These are phyloP conservation scores for Aporophyla nigra DNA, from an alignment of 2,888 invertebrate species.

Conservation along the genomic window DNA sequence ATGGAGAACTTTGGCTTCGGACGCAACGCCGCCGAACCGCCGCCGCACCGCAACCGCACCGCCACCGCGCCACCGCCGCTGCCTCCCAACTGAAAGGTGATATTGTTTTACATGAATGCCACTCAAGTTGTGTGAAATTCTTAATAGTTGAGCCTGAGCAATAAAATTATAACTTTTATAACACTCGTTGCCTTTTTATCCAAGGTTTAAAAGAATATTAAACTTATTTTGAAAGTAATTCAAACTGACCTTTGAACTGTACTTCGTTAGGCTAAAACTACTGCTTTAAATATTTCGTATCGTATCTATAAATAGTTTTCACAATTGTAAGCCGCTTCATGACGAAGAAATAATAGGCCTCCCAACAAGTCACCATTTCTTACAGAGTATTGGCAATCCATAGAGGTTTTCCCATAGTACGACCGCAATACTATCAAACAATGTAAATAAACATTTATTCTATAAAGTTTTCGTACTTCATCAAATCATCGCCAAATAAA, in stretches of 20 bases:
- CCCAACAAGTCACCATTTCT: not conserved
- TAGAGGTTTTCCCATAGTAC: not conserved
- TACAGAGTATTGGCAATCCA: not conserved
- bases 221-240: not conserved
- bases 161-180: constrained; percentile 9
- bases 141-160: constrained; percentile 25
- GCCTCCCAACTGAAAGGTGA: constrained; percentile 34
- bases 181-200: not conserved
- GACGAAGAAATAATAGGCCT: constrained; percentile 18
- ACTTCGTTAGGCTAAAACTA: not conserved
- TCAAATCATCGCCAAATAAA: constrained; percentile 22
- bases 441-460: not conserved
- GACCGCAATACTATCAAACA: not conserved
- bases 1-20: constrained; percentile 87
- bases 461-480: not conserved
- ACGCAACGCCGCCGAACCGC: constrained; percentile 71
- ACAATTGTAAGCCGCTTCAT: not conserved
- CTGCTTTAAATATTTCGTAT: not conserved
- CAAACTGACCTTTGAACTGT: not conserved
- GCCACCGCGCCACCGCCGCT: constrained; percentile 52
- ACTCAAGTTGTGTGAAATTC: constrained; percentile 28
- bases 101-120: constrained; percentile 56
- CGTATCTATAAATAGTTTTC: not conserved
- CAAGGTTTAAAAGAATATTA: not conserved
- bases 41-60: constrained; percentile 53